These are phyloP conservation scores for Lerista edwardsae DNA, from an alignment of 2,797 vertebrate genomes.

Conservation along the genomic window DNA sequence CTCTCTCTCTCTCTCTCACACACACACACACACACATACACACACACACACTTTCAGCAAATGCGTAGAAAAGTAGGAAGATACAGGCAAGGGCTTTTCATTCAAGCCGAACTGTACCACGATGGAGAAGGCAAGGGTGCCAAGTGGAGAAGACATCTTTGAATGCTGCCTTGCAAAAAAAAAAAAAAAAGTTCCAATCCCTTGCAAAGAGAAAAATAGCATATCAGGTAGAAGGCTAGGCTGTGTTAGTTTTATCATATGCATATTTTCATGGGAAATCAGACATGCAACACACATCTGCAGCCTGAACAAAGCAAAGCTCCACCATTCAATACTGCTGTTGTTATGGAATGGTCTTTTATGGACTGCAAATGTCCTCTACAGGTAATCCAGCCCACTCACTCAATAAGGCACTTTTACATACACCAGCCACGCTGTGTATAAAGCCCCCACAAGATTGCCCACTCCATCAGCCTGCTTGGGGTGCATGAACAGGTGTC, in stretches of 20 bases:
- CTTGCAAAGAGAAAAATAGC: background rate
- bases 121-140: no score
- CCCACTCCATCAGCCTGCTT: background rate
- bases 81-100: accelerated
- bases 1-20: no score
- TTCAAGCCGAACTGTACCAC: no score
- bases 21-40: background rate
- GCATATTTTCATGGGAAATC: background rate
- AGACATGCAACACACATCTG: background rate
- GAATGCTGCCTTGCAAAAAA: background rate
- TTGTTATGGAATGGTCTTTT: background rate
- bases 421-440: background rate
- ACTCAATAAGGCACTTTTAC: background rate
- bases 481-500: background rate
- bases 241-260: background rate
- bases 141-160: background rate
- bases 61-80: constrained; percentile 32
- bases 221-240: background rate
- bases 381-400: background rate
- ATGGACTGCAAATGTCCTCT: background rate
- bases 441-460: background rate
- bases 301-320: background rate
- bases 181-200: background rate
- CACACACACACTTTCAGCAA: background rate
- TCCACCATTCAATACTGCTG: background rate